Evolutionary conservation across 23 tunicate species (phyloP).

Genomic region (Trididemnum miniatum): DNA sequence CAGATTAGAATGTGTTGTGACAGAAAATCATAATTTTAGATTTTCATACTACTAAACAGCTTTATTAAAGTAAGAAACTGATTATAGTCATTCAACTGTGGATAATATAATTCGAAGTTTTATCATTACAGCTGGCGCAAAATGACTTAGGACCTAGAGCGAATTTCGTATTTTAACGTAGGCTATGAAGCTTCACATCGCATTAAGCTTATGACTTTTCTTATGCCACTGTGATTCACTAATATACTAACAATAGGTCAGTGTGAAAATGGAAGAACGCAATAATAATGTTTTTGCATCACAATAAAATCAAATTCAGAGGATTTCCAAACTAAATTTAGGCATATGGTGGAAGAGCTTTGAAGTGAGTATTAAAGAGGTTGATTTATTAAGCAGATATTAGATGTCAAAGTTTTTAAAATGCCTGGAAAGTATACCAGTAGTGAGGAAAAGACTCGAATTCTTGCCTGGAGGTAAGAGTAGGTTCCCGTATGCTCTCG

Average conservation of each 20-base stretch:
- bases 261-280: background rate
- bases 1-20: no score
- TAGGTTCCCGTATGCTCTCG: background rate
- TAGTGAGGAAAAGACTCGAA: background rate
- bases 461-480: background rate
- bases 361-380: background rate
- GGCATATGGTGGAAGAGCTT: background rate
- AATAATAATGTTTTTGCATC: background rate
- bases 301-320: background rate
- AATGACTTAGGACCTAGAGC: background rate
- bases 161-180: background rate
- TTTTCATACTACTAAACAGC: no score
- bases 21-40: no score
- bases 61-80: no score
- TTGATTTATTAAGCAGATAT: background rate
- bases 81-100: no score
- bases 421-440: background rate
- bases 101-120: no score
- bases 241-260: background rate
- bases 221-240: background rate
- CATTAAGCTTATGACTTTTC: background rate
- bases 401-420: background rate
- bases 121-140: constrained; percentile 1
- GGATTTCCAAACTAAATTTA: background rate
- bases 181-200: background rate